These are phyloP conservation scores for Leptinotarsa rubiginosa DNA, from an alignment of 2,888 invertebrate genomes.

Conservation along the genomic window DNA sequence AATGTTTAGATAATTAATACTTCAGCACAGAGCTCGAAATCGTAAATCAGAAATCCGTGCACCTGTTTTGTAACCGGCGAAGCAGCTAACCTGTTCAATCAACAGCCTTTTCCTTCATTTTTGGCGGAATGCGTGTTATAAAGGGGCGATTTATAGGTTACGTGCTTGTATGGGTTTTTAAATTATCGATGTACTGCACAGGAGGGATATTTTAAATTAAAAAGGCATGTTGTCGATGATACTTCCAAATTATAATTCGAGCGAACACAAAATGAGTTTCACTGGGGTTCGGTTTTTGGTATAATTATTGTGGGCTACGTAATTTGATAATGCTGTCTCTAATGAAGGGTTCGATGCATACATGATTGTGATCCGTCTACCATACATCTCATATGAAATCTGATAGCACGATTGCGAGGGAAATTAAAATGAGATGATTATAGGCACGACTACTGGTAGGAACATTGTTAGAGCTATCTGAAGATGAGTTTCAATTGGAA, in stretches of 20 bases:
- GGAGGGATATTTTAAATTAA: conserved; percentile 1
- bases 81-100: conserved; percentile 13
- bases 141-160: conserved; percentile 11
- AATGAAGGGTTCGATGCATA: not conserved
- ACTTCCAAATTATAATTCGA: not conserved
- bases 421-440: too few species aligned
- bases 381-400: not conserved
- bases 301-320: not conserved
- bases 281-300: not conserved
- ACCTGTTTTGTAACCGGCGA: conserved; percentile 5
- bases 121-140: conserved; percentile 14
- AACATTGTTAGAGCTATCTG: too few species aligned
- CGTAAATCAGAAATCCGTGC: conserved; percentile 20
- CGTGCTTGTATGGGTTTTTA: not conserved
- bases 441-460: too few species aligned
- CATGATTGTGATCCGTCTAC: not conserved
- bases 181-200: not conserved
- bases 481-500: too few species aligned
- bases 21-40: conserved; percentile 16
- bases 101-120: conserved; percentile 13
- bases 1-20: conserved; percentile 30
- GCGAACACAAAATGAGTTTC: not conserved
- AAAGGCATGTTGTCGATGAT: not conserved
- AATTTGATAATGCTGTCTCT: not conserved
- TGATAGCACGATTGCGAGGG: not conserved